phyloP scores from a whole-genome alignment of 2,113 vertebrate species.

The Raja brachyura region DNA sequence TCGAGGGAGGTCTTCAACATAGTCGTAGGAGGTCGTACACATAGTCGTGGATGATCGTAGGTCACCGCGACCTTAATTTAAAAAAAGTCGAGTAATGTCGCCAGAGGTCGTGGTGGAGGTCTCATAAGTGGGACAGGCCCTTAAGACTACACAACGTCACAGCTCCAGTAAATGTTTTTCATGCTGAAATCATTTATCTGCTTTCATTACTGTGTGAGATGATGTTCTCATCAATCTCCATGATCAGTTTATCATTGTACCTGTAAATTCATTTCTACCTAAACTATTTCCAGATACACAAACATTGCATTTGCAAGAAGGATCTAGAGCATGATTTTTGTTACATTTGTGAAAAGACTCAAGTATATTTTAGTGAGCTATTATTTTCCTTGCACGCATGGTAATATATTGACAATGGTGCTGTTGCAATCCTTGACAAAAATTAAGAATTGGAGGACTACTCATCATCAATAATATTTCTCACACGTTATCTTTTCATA shows the following conservation, averaged over 20 bases:
- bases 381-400: background rate
- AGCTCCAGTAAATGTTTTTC: conserved; percentile 52
- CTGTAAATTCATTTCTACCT: conserved; percentile 37
- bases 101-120: too few relatives aligned
- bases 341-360: background rate
- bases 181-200: conserved; percentile 54
- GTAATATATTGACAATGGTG: background rate
- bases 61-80: too few relatives aligned
- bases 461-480: background rate
- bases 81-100: too few relatives aligned
- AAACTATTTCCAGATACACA: conserved; percentile 34
- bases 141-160: conserved; percentile 45
- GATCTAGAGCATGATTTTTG: background rate
- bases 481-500: background rate
- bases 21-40: too few relatives aligned
- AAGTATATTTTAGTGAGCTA: conserved; percentile 6
- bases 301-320: conserved; percentile 7
- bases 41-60: too few relatives aligned
- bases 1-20: too few relatives aligned
- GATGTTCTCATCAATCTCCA: conserved; percentile 42
- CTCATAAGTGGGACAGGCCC: too few relatives aligned
- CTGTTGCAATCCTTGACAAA: background rate
- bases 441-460: background rate
- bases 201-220: conserved; percentile 50
- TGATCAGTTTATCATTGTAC: conserved; percentile 38